Percentiles rank a stretch among this genome's conserved stretches.
Conservation (phyloP, 1,140 invertebrate species). For the Lepidotrigona ventralis region DNA sequence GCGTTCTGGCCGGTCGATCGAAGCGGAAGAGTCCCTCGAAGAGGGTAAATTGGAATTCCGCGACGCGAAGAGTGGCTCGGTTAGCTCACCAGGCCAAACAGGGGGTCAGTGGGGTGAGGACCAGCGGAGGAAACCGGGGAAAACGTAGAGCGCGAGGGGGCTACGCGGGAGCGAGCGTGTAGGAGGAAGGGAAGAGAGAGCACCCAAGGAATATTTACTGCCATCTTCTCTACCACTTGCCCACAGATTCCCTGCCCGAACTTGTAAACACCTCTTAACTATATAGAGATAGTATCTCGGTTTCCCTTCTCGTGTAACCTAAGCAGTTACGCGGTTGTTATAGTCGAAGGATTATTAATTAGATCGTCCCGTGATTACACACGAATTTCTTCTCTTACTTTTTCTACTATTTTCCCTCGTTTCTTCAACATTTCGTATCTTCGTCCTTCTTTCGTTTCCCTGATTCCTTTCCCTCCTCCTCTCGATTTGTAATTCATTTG, state of each 20-base stretch:
- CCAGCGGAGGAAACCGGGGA: constrained; percentile 60
- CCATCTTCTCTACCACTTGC: constrained; percentile 80
- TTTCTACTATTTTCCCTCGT: background rate
- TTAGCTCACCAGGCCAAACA: constrained; percentile 46
- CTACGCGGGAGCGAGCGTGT: constrained; percentile 22
- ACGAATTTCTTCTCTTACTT: background rate
- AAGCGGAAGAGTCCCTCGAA: constrained; percentile 54
- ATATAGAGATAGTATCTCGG: constrained; percentile 78
- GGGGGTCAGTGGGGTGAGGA: constrained; percentile 41
- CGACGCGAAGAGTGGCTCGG: constrained; percentile 69
- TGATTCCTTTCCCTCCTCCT: no score
- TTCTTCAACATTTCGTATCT: no score
- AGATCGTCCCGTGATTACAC: constrained; percentile 42
- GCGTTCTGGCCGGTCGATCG: constrained; percentile 48
- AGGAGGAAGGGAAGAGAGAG: constrained; percentile 54
- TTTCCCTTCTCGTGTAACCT: constrained; percentile 63
- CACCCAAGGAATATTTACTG: constrained; percentile 79
- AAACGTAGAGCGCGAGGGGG: constrained; percentile 10
- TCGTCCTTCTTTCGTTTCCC: rapidly evolving
- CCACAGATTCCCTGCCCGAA: constrained; percentile 79
- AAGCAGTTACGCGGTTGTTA: constrained; percentile 60
- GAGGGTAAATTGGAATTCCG: constrained; percentile 78
- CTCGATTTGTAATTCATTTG: background rate
- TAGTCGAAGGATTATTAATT: constrained; percentile 63
- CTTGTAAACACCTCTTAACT: constrained; percentile 81